Percentiles rank a stretch among this genome's conserved stretches.
Conservation (phyloP, 1,140 invertebrate genomes). For the Tyrophagus putrescentiae region DNA sequence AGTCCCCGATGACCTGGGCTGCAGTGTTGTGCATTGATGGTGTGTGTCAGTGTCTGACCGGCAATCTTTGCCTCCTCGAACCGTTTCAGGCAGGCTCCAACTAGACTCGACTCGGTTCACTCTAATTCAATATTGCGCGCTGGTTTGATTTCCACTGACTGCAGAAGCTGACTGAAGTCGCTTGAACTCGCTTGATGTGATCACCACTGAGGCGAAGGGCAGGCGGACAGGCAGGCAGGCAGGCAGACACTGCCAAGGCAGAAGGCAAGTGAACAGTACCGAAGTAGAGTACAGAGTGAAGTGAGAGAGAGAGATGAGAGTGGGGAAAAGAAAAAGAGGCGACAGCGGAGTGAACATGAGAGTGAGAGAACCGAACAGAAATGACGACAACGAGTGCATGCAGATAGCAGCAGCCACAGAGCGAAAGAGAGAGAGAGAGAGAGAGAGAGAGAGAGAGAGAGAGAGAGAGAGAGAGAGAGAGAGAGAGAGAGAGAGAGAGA, state of each 20-base stretch:
- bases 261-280: background rate
- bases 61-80: background rate
- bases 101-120: background rate
- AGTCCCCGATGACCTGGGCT: conserved; percentile 1
- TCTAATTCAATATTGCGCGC: conserved; percentile 13
- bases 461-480: no score
- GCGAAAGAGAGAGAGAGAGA: no score
- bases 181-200: background rate
- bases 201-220: background rate
- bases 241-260: background rate
- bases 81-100: no score
- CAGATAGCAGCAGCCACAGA: no score
- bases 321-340: no score
- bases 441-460: no score
- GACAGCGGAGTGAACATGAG: no score
- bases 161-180: background rate
- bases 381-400: background rate
- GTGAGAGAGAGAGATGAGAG: background rate
- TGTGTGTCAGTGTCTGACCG: background rate
- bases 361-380: conserved; percentile 1
- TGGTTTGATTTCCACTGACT: background rate
- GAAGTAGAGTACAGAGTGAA: no score
- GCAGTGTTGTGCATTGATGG: background rate
- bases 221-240: background rate
- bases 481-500: no score